Evolutionary conservation across 2,888 invertebrate genomes (phyloP).

Genomic region (Caenorhabditis sp.): DNA sequence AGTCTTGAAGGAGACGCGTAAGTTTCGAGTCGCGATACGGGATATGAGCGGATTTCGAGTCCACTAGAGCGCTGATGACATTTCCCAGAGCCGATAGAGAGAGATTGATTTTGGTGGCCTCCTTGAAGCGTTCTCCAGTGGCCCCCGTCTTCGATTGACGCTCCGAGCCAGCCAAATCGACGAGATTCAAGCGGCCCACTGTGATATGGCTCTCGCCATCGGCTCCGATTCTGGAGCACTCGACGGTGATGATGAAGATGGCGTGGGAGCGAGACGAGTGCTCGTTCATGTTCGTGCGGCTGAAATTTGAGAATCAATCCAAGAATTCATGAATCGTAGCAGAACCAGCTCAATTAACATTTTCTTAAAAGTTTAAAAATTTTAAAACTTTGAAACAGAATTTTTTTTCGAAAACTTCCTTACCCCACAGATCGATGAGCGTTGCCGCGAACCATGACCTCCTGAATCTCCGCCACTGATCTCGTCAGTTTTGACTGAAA

Average conservation of each 20-base stretch:
- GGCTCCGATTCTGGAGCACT: slow-evolving; percentile 90
- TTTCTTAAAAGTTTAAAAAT: background rate
- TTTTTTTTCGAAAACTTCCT: slow-evolving; percentile 12
- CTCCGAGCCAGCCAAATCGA: slow-evolving; percentile 92
- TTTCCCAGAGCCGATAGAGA: slow-evolving; percentile 97
- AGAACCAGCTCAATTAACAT: too few relatives aligned
- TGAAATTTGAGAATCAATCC: too few relatives aligned
- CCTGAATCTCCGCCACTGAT: slow-evolving; percentile 93
- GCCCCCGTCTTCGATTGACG: slow-evolving; percentile 60
- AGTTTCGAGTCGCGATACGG: slow-evolving; percentile 98
- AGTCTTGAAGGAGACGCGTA: slow-evolving; percentile 95
- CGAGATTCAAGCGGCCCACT: slow-evolving; percentile 96
- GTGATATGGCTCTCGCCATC: slow-evolving; percentile 86
- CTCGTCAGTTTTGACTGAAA: slow-evolving; percentile 94
- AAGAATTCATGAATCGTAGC: too few relatives aligned
- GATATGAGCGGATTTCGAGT: slow-evolving; percentile 96
- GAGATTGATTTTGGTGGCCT: slow-evolving; percentile 98
- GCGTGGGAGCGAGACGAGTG: slow-evolving; percentile 94
- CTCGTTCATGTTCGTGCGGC: slow-evolving; percentile 96
- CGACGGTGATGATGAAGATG: slow-evolving; percentile 97
- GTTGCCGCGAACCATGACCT: slow-evolving; percentile 95
- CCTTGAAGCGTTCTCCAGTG: slow-evolving; percentile 85
- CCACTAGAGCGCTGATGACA: slow-evolving; percentile 97
- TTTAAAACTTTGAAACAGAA: background rate
- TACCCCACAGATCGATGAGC: slow-evolving; percentile 93